Evolutionary conservation across 2,888 invertebrate species (phyloP), one percentile per base, ranked within the genome.

Genomic region (Nephrotoma appendiculata): DNA sequence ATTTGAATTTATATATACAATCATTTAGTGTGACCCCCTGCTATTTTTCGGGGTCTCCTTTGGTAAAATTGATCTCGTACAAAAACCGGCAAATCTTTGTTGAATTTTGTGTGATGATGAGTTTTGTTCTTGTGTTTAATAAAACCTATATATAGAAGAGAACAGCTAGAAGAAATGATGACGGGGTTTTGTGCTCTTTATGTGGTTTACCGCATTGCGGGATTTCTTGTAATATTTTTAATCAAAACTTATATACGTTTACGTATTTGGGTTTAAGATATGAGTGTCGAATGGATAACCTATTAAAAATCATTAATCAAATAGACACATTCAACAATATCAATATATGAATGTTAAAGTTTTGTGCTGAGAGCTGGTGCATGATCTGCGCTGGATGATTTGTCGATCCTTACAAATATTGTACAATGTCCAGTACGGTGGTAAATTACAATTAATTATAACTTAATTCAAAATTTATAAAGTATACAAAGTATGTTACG

Each of bases 171-270:
- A 71, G 71, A 71, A 11, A 71, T n/a, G 71, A 71, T 71, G 71
- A 71, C 71, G 71, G 71, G 9, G 19, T 84, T 71, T 42, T 84
- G 84, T 84, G 43, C 84, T 84, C 42, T 84, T 84, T 84, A 84
- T 84, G 84, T 84, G 84, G 84, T 84, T 84, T 84, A 84, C 84
- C 84, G 84, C 84, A 84, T 84, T 84, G 84, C 84, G 84, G 84
- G 84, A 84, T 42, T 42, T 84, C 84, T 42, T 84, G 43, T 84
- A 84, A 15, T 15, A 84, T 84, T 84, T 41, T 41, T 42, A 41
- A 42, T 84, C 12, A n/a, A 41, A 84, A 41, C 41, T 41, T 5
- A 84, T 31, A 41, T 41, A 6, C 11, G 42, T 84, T 71, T 71
- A 31, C 71, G 19, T 71, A 71, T 71, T 31, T 71, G 31, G 31